phyloP scores from a whole-genome alignment of 2,113 vertebrate species.

The Falcunculus frontatus region DNA sequence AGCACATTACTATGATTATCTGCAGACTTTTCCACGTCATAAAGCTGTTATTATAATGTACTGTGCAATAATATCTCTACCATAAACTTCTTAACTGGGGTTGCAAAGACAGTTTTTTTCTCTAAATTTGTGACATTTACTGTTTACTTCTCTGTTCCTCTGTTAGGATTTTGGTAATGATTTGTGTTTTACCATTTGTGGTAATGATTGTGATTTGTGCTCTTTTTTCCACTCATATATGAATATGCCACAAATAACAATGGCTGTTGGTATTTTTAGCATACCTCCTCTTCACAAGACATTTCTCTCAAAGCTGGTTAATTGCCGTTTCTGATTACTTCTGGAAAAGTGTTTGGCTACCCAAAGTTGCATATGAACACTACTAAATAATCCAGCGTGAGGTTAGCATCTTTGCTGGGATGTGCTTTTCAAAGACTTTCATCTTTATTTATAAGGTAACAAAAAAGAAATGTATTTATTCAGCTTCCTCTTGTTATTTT shows the following conservation, averaged over 20 bases:
- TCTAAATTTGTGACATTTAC: not conserved
- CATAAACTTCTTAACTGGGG: not conserved
- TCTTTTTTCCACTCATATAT: not conserved
- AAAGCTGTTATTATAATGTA: not conserved
- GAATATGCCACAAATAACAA: not conserved
- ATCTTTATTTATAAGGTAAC: not conserved
- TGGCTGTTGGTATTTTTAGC: not conserved
- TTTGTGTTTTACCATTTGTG: not conserved
- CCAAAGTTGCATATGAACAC: not conserved
- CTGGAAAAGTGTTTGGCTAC: not conserved
- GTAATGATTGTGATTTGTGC: not conserved
- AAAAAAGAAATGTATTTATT: not conserved
- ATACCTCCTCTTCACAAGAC: not conserved
- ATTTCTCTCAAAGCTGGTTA: not conserved
- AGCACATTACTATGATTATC: not conserved
- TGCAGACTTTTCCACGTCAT: not conserved
- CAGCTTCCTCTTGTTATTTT: not conserved
- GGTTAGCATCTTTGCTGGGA: not conserved
- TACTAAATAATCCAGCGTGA: not conserved
- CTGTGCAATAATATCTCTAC: not conserved
- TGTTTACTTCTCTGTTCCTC: not conserved
- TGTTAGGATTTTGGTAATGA: not conserved
- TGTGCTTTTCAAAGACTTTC: not conserved
- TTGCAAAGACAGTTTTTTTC: not conserved
- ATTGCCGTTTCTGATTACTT: not conserved